phyloP scores from a whole-genome alignment of 2,797 vertebrate species.

The Manis javanica region DNA sequence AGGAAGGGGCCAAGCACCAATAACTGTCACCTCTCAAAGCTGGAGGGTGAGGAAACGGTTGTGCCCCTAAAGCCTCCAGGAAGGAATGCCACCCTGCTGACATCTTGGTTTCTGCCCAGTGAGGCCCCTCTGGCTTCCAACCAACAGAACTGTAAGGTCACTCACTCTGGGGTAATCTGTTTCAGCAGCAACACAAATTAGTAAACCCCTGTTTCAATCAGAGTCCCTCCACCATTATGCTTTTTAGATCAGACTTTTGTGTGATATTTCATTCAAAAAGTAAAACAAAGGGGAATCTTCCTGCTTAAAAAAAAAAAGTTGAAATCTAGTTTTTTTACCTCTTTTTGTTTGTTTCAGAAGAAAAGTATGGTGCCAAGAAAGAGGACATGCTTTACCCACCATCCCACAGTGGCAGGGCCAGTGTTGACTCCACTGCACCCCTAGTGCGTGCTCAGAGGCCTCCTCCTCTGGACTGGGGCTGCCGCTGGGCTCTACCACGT shows the following conservation, averaged over 20 bases:
- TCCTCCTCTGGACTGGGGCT: background rate
- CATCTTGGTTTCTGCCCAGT: background rate
- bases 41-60: background rate
- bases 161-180: background rate
- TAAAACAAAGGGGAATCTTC: background rate
- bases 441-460: background rate
- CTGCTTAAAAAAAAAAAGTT: background rate
- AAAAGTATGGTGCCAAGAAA: background rate
- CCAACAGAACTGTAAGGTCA: background rate
- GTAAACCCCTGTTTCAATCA: background rate
- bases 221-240: background rate
- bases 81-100: background rate
- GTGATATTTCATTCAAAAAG: background rate
- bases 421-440: background rate
- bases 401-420: background rate
- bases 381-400: background rate
- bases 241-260: background rate
- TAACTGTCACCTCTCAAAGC: background rate
- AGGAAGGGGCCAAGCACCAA: background rate
- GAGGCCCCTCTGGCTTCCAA: background rate
- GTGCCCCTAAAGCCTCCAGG: background rate
- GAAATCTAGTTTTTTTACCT: background rate
- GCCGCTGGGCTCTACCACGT: background rate
- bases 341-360: background rate
- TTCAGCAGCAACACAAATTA: background rate